These are phyloP conservation scores for Diorhabda elongata DNA, from an alignment of 1,140 invertebrate genomes.

Conservation along the genomic window DNA sequence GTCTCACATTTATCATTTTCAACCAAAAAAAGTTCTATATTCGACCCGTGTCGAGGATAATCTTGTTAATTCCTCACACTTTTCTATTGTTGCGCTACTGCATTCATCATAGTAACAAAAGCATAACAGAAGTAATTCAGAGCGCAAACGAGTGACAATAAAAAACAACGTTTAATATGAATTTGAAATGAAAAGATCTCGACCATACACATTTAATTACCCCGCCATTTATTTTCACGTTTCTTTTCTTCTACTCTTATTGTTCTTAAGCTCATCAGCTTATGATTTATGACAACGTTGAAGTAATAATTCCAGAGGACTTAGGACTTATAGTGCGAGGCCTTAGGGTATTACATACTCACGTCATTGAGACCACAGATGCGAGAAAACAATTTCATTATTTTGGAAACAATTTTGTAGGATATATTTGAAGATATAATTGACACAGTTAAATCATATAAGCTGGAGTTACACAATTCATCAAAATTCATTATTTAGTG, in stretches of 20 bases:
- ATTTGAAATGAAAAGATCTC: slow-evolving; percentile 1
- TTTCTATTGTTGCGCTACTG: neutral
- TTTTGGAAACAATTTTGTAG: too few relatives aligned
- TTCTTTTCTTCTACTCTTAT: neutral
- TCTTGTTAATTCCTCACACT: too few relatives aligned
- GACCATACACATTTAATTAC: slow-evolving; percentile 3
- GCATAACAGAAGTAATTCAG: neutral
- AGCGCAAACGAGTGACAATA: slow-evolving; percentile 2
- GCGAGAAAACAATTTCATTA: too few relatives aligned
- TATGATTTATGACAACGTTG: slow-evolving; percentile 12
- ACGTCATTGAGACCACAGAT: too few relatives aligned
- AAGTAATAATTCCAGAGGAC: slow-evolving; percentile 11
- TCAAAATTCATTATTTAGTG: too few relatives aligned
- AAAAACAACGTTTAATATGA: neutral
- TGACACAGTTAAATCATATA: too few relatives aligned
- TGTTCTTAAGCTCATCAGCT: slow-evolving; percentile 4
- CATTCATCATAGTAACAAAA: neutral
- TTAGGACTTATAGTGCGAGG: neutral
- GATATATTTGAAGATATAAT: too few relatives aligned
- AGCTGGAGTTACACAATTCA: too few relatives aligned
- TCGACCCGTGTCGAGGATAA: too few relatives aligned
- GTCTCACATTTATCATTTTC: too few relatives aligned
- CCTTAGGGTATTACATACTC: neutral
- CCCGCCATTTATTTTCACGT: slow-evolving; percentile 1
- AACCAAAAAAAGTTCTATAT: too few relatives aligned